Evolutionary conservation across 2,113 vertebrate species (phyloP), one percentile per base, ranked within the genome.

Genomic region (Ia io): DNA sequence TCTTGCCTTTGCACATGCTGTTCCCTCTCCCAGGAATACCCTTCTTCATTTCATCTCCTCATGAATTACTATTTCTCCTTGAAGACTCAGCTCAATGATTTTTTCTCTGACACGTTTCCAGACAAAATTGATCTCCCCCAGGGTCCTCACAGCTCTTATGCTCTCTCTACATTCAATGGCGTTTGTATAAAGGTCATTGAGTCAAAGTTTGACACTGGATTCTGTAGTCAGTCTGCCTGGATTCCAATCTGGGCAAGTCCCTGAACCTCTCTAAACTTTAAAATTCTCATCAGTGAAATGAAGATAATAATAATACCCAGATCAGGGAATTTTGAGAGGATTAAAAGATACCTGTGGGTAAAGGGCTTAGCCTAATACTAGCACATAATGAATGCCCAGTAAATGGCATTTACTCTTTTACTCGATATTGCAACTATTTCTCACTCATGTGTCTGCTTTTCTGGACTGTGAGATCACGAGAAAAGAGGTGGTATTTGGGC

Each of bases 121-220:
- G 63, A n/a, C 25, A 91, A 63, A 70, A 35, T 1, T 25, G 14
- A n/a, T 32, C 61, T 71, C 28, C 71, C 53, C 37, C 32, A 63
- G 28, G n/a, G 80, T 23, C 16, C 67, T 78, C 47, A 6, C 0
- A 71, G 40, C 5, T 67, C n/a, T 70, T 28, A 3, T 6, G 22
- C 5, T 8, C 3, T 63, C 40, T 84, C 56, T 17, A 4, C 3
- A 0, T n/a, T n/a, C 22, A 23, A 0, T 23, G 17, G 74, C n/a
- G 2, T 51, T 65, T 37, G 12, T 44, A 40, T 25, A 35, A 67
- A 91, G 63, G 5, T 49, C 65, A 14, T 6, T 20, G 40, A 1
- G 1, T 28, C 16, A 3, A 37, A 9, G 22, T 35, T 47, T 63
- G 30, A 32, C 5, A 18, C 2, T n/a, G 17, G 10, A 30, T 56